These are phyloP conservation scores for Trypoxylon attenuatum DNA, from an alignment of 2,888 invertebrate species.

Conservation along the genomic window DNA sequence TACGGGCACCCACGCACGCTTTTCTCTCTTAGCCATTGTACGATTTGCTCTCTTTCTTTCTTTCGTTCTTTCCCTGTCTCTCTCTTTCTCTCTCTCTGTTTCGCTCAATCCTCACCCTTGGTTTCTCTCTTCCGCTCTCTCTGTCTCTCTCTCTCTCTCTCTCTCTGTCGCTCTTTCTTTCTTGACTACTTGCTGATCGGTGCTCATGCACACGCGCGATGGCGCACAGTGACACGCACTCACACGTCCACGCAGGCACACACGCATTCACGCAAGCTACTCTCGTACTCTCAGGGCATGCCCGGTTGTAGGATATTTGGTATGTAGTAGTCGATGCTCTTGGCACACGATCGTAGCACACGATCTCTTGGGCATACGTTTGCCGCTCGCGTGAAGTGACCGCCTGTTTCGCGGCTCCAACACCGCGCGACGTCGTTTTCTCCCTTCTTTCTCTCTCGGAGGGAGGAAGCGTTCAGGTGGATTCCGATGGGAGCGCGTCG, in stretches of 20 bases:
- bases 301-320: constrained; percentile 73
- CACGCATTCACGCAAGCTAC: constrained; percentile 62
- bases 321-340: constrained; percentile 56
- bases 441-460: too few relatives aligned
- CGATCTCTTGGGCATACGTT: too few relatives aligned
- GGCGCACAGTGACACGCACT: constrained; percentile 29
- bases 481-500: too few relatives aligned
- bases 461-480: too few relatives aligned
- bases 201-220: constrained; percentile 23
- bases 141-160: constrained; percentile 30
- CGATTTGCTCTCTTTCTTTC: constrained; percentile 12
- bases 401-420: too few relatives aligned
- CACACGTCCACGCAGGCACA: constrained; percentile 28
- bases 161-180: constrained; percentile 26
- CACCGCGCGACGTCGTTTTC: too few relatives aligned
- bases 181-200: constrained; percentile 9
- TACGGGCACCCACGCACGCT: constrained; percentile 2
- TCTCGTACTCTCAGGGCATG: constrained; percentile 75
- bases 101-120: too few relatives aligned
- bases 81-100: constrained; percentile 25
- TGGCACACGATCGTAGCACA: too few relatives aligned
- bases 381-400: too few relatives aligned
- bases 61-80: constrained; percentile 15
- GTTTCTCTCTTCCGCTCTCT: constrained; percentile 41
- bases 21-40: constrained; percentile 19